Base-by-base conservation (phyloP, 1,140 invertebrate species). In the Mylabris phalerata region DNA sequence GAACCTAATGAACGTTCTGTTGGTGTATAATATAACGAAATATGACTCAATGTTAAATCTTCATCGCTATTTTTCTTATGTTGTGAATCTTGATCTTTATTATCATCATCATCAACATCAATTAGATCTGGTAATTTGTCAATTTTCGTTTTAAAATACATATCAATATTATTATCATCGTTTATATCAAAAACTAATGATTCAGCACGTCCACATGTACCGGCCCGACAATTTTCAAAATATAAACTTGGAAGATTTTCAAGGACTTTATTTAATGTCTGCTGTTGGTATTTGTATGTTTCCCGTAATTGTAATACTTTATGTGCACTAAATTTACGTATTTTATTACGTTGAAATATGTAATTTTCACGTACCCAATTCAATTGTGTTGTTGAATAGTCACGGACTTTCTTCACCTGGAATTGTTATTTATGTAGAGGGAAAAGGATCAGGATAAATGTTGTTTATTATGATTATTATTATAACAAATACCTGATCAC, bases 291-390 rank as follows among this genome's bases (percentile, higher is more conserved):
- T 75, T 96, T 96, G 80, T 94, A 96, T 4, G 90, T 92, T 73
- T 96, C 93, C 5, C 92, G 83, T 3, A 96, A 76, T 46, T 90
- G 80, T 10, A 95, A 75, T 39, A 95, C 84, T 73, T 97, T 93
- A 68, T 94, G 89, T 0, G 90, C 85, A 73, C 92, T 93, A 76
- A 96, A 98, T 73, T 97, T 96, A 10, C 93, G 80, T 51, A 97
- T 93, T 68, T 93, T 88, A 71, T 95, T 90, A 10, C 93, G 82
- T 76, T 97, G 94, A 80, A 93, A 92, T 67, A 95, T 88, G 75
- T 97, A 97, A 73, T 94, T 95, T 71, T 96, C 93, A 48, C 93
- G 82, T 48, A 97, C 89, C 85, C 91, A 91, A 71, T 93, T 91
- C 60, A 98, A 79, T 74, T 96, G 93, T 57, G 84, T 82, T 3